phyloP scores from a whole-genome alignment of 2,888 invertebrate genomes.

The Machimus rusticus region DNA sequence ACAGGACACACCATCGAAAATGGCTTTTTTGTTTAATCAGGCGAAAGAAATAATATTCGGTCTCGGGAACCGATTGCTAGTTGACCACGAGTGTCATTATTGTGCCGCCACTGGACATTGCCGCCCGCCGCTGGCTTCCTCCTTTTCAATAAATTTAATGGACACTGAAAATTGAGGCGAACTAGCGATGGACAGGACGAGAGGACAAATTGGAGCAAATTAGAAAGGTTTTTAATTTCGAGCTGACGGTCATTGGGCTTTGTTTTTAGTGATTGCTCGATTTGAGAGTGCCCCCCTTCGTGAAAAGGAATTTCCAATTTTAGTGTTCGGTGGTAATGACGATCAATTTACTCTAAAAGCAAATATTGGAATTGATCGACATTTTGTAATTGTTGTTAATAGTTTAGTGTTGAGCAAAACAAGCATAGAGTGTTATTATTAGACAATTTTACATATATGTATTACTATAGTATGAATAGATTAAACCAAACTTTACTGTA shows the following conservation, averaged over 20 bases:
- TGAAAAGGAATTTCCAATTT: background rate
- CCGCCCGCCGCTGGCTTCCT: background rate
- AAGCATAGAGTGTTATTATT: no score
- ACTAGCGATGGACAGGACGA: background rate
- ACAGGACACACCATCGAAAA: background rate
- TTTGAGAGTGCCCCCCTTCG: background rate
- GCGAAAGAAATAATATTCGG: slow-evolving; percentile 8
- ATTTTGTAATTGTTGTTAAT: no score
- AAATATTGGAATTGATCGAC: background rate
- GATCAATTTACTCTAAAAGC: background rate
- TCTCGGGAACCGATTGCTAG: background rate
- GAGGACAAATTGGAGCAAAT: background rate
- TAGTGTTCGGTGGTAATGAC: background rate
- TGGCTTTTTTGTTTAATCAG: slow-evolving; percentile 22
- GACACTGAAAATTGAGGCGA: background rate
- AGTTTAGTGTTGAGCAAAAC: no score
- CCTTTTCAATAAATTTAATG: slow-evolving; percentile 11
- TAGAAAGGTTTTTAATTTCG: background rate
- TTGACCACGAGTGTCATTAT: background rate
- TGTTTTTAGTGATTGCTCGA: background rate
- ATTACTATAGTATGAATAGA: no score
- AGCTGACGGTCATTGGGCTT: background rate
- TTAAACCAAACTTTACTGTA: no score
- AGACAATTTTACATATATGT: no score
- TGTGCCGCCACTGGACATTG: background rate